Evolutionary conservation across 2,113 vertebrate species (phyloP).

Genomic region (Aramus guarauna): DNA sequence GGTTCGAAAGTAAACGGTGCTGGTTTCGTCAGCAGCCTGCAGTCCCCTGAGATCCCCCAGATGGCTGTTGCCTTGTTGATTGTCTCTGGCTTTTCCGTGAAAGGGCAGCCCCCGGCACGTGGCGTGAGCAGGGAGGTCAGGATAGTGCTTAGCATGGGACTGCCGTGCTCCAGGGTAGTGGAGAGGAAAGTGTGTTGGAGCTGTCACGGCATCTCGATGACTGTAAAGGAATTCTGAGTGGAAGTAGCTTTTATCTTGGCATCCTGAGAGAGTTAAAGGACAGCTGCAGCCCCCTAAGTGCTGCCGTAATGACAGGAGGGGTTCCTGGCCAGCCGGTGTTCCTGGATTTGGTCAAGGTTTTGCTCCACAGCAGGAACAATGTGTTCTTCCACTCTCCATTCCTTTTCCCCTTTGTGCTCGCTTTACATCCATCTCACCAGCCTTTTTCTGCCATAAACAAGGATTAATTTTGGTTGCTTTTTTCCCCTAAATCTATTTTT

Average conservation of each 20-base stretch:
- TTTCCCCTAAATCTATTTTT: conserved; percentile 21
- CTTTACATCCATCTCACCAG: background rate
- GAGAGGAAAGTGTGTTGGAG: background rate
- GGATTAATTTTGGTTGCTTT: background rate
- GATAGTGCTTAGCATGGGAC: background rate
- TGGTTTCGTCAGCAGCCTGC: background rate
- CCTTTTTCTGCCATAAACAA: conserved; percentile 11
- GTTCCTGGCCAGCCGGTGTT: background rate
- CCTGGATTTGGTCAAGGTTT: background rate
- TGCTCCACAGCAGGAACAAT: background rate
- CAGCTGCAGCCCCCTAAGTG: background rate
- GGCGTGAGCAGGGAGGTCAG: rapidly evolving
- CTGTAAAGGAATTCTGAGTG: background rate
- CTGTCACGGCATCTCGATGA: background rate
- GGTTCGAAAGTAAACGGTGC: background rate
- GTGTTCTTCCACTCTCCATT: background rate
- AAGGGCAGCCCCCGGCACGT: background rate
- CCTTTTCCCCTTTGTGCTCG: background rate
- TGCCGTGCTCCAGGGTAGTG: background rate
- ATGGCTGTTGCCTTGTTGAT: background rate
- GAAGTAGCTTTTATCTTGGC: background rate
- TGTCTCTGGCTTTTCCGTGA: background rate
- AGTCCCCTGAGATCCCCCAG: background rate
- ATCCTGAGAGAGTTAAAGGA: background rate
- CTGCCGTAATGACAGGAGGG: background rate